Evolutionary conservation across 2,888 invertebrate genomes (phyloP), one percentile per base, ranked within the genome.

Genomic region (Stenoptilia bipunctidactyla): DNA sequence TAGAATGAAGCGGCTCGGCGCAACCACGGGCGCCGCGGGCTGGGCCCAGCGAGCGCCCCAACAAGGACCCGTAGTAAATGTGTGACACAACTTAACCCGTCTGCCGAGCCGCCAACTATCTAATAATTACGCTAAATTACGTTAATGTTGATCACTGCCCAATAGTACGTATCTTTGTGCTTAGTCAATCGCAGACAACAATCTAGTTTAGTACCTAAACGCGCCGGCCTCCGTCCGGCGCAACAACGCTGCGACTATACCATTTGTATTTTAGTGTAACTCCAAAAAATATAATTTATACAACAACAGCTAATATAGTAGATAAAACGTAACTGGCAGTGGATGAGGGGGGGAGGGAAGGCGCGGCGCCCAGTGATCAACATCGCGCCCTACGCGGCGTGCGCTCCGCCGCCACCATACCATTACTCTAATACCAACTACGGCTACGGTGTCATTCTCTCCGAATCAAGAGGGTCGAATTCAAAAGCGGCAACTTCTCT

Each of bases 71-170:
- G 82, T 80, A 80, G 69, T 58, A n/a, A n/a, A 64, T 67, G 71
- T 70, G 69, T 72, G 61, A 62, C 66, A 70, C 73, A 75, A 76
- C 76, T 64, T 65, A 69, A 69, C 62, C 60, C 69, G 55, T 64
- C 50, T 64, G 56, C 76, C 75, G 71, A 65, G 71, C 74, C 20
- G 63, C 48, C 56, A 62, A 55, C 61, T 62, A 59, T 66, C 66
- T 69, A 72, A 55, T 68, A 72, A 67, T 76, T 79, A 79, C 75
- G 73, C 74, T 71, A 74, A 66, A 68, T 82, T 80, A 80, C 77
- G 72, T 70, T 69, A 79, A 82, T 83, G 82, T 83, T 83, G 82
- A 83, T 83, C 82, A 83, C 82, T 82, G 82, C 82, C 82, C 80
- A 79, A 73, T 75, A 74, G 80, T 83, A 82, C 80, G 82, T 82